A percentile compares a stretch with the other conserved stretches of the same genome.
Evolutionary conservation across 2,888 invertebrate genomes (phyloP).

Genomic region (Cerceris ruficornis): DNA sequence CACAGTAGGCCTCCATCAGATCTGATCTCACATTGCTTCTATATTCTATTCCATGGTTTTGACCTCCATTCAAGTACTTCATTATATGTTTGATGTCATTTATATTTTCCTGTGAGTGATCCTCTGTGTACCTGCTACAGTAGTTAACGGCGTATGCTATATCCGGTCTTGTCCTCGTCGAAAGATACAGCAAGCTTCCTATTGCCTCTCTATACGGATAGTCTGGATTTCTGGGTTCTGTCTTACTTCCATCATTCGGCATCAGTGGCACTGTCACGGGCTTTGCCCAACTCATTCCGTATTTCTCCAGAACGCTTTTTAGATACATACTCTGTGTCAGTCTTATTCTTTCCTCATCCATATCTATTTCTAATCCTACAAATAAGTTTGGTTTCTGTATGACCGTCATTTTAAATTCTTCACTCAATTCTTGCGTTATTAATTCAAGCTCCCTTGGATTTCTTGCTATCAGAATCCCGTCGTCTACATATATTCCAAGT

Average conservation of each 20-base stretch:
- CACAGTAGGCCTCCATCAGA: too few relatives aligned
- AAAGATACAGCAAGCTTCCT: not conserved
- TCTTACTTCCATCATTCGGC: too few relatives aligned
- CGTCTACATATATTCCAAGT: not conserved
- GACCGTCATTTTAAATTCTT: not conserved
- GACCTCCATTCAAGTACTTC: too few relatives aligned
- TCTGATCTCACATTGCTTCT: too few relatives aligned
- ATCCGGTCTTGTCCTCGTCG: not conserved
- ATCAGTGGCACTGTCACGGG: not conserved
- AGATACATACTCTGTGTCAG: not conserved
- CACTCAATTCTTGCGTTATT: not conserved
- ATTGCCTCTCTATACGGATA: too few relatives aligned
- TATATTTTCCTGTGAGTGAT: too few relatives aligned
- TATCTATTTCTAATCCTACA: not conserved
- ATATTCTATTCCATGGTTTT: too few relatives aligned
- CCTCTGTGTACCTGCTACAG: too few relatives aligned
- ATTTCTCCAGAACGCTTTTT: not conserved
- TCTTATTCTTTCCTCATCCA: too few relatives aligned
- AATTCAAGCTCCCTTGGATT: not conserved
- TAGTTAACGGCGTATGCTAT: not conserved
- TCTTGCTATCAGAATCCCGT: not conserved
- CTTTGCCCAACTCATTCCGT: not conserved
- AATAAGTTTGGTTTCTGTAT: not conserved
- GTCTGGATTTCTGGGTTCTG: too few relatives aligned
- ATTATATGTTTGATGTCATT: too few relatives aligned